Conservation (phyloP, 2,888 invertebrate genomes). For the Eumerus sabulonum region DNA sequence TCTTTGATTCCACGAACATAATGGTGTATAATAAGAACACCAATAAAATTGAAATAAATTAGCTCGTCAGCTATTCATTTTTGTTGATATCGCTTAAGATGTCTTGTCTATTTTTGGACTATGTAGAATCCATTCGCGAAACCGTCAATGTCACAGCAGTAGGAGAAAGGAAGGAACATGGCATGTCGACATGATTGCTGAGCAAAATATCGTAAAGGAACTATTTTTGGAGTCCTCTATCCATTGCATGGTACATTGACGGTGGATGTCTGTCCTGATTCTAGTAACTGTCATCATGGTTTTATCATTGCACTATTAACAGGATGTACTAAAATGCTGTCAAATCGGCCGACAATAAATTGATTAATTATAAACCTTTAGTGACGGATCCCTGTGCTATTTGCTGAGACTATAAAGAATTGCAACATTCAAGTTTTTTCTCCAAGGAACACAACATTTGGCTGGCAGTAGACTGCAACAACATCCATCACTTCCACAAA, state of each 20-base stretch:
- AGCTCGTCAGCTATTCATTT: conserved; percentile 37
- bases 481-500: too few species aligned
- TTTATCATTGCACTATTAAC: conserved; percentile 4
- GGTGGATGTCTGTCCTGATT: conserved; percentile 4
- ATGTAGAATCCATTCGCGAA: too few species aligned
- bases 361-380: conserved; percentile 17
- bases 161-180: conserved; percentile 9
- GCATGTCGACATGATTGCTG: conserved; percentile 22
- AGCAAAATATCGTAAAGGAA: conserved; percentile 35
- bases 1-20: conserved; percentile 48
- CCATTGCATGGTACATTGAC: conserved; percentile 26
- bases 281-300: conserved; percentile 17
- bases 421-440: too few species aligned
- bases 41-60: conserved; percentile 67
- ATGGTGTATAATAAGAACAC: conserved; percentile 18
- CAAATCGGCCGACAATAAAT: conserved; percentile 36
- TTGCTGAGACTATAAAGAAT: too few species aligned
- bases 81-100: conserved; percentile 2
- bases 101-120: conserved; percentile 50
- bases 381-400: too few species aligned
- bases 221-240: conserved; percentile 44
- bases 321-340: conserved; percentile 43
- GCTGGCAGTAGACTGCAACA: too few species aligned
- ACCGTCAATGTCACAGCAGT: too few species aligned
- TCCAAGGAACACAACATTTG: too few species aligned